Base-by-base conservation (phyloP, 1,140 invertebrate species). In the Littorina saxatilis region DNA sequence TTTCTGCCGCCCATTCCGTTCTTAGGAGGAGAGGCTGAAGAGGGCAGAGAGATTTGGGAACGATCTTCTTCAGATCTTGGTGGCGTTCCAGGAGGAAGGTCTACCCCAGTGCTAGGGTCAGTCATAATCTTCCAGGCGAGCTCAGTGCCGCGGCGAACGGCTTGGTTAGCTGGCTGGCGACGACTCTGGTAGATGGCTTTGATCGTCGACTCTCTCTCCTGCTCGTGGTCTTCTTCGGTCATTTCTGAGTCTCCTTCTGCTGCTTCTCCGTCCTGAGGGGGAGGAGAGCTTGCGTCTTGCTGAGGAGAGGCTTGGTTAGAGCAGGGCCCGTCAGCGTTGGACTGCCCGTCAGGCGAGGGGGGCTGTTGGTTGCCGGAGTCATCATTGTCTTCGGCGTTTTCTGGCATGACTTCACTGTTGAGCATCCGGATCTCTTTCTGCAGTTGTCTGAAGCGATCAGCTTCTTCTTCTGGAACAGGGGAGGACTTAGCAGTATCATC, bases 51-150 rank as follows among this genome's bases (percentile, higher is more conserved):
- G 32, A 63, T n/a, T 7, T 23, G 29, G 13, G 55, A 39, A 7
- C 35, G 55, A 17, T 78, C 70, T 11, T 72, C 58, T 37, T 73
- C 79, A 1, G 81, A 50, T 29, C 66, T 61, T 32, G 61, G 75
- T 13, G 73, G 35, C 0, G 80, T 76, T 52, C 40, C 82, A 32
- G 50, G 37, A 29, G 20, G 29, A 7, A 75, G 61, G 27, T 66
- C 37, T 73, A 82, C 61, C 80, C 39, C 75, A 55, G 81, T 13
- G 73, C 11, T 7, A 9, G 87, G 85, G 81, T 88, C 86, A 40
- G 86, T 81, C 29, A 90, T 76, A 40, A 89, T 86, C 78, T 87
- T 90, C 89, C 86, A 87, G 9, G 89, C 88, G 47, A 90, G 76
- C 50, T 90, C 89, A 13, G 87, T 84, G n/a, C 87, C 87, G 23